Conservation (phyloP, 2,113 vertebrate species). For the Chauna torquata region DNA sequence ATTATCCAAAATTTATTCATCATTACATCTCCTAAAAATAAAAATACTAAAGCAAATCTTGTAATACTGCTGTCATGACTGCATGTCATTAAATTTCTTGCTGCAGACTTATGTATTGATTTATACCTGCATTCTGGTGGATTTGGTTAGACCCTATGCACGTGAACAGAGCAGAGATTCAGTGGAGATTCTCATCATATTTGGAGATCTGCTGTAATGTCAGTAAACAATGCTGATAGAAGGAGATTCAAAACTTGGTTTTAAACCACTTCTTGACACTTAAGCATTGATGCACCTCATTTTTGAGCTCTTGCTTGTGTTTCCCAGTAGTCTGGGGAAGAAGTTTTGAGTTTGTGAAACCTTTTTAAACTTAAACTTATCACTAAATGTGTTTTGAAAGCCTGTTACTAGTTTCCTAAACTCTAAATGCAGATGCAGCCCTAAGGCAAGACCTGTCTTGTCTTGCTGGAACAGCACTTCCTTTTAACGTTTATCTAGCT, state of each 20-base stretch:
- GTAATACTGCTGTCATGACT: not conserved
- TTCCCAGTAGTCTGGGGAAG: not conserved
- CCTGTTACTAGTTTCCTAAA: not conserved
- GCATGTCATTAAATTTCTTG: not conserved
- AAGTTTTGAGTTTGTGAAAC: not conserved
- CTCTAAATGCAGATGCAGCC: not conserved
- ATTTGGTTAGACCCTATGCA: not conserved
- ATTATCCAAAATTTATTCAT: not conserved
- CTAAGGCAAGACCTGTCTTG: not conserved
- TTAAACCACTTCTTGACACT: not conserved
- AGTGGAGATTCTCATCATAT: fast-evolving
- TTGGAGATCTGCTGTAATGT: not conserved
- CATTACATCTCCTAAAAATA: not conserved
- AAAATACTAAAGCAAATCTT: not conserved
- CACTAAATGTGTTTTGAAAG: not conserved
- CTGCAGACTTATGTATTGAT: fast-evolving
- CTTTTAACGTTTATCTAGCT: not conserved
- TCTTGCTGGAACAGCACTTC: not conserved
- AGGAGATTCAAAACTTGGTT: not conserved
- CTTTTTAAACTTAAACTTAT: not conserved
- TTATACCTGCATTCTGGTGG: not conserved
- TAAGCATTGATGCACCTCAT: fast-evolving
- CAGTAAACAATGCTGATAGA: not conserved
- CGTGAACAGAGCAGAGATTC: not conserved
- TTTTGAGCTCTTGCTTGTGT: not conserved